These are phyloP conservation scores for Phrynosoma blainvillii DNA, from an alignment of 2,113 vertebrate species.

Conservation along the genomic window DNA sequence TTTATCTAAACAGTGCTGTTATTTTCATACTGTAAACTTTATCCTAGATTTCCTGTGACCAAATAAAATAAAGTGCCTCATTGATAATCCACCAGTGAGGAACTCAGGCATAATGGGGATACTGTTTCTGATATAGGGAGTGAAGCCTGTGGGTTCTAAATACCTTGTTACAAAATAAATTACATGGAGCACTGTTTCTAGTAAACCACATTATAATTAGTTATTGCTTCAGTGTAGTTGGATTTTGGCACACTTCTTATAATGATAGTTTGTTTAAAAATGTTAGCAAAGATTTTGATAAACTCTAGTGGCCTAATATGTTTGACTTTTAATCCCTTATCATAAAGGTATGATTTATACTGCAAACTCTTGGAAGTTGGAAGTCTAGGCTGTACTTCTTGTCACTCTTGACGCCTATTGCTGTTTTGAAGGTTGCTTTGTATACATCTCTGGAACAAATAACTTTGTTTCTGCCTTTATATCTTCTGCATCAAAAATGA, in stretches of 20 bases:
- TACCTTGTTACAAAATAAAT: background rate
- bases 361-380: background rate
- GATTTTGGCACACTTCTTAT: slow-evolving; percentile 3
- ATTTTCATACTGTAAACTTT: too few relatives aligned
- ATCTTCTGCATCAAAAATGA: background rate
- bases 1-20: too few relatives aligned
- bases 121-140: background rate
- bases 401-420: background rate
- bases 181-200: background rate
- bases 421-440: background rate
- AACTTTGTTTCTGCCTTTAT: background rate
- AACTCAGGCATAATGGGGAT: background rate
- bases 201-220: slow-evolving; percentile 13
- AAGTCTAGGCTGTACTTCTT: background rate
- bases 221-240: background rate
- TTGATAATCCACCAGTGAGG: background rate
- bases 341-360: slow-evolving; percentile 18
- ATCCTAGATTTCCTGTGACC: too few relatives aligned
- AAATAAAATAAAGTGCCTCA: background rate
- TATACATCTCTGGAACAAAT: background rate
- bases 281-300: slow-evolving; percentile 16
- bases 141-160: background rate
- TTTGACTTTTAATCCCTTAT: slow-evolving; percentile 14
- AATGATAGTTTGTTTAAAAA: background rate
- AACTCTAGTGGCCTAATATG: slow-evolving; percentile 1